Evolutionary conservation across 1,140 invertebrate species (phyloP).

Genomic region (Drosophila ercepeae): DNA sequence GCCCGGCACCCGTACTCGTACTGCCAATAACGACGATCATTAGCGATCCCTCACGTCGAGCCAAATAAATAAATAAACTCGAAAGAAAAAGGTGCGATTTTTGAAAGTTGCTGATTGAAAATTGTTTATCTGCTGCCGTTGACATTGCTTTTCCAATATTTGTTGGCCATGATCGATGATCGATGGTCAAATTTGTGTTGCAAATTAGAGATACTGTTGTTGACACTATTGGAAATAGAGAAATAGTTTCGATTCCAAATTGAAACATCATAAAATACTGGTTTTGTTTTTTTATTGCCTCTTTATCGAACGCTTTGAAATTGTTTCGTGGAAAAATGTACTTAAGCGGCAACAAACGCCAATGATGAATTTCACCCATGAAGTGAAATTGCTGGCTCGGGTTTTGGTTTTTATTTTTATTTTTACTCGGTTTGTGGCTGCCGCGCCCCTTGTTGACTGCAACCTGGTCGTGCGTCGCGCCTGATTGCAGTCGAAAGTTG

Average conservation of each 20-base stretch:
- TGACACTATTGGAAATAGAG: neutral
- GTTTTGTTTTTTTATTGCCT: too few species aligned
- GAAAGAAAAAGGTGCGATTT: constrained; percentile 64
- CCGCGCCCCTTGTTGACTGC: constrained; percentile 28
- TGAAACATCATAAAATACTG: neutral
- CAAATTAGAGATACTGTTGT: neutral
- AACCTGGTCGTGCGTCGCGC: constrained; percentile 40
- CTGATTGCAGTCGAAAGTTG: constrained; percentile 57
- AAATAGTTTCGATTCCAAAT: neutral
- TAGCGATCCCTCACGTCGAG: constrained; percentile 35
- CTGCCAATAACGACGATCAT: constrained; percentile 44
- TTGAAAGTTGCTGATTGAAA: constrained; percentile 53
- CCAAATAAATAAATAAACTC: constrained; percentile 40
- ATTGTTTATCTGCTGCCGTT: constrained; percentile 26
- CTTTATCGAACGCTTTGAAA: neutral
- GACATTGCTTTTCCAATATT: constrained; percentile 38
- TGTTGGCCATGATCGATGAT: constrained; percentile 44
- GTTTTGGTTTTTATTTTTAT: constrained; percentile 17
- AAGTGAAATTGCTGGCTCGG: constrained; percentile 65
- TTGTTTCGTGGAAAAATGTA: constrained; percentile 19
- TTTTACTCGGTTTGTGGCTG: constrained; percentile 24
- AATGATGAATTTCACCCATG: constrained; percentile 65
- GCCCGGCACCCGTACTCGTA: constrained; percentile 21
- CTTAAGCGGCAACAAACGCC: constrained; percentile 42
- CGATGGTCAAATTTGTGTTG: constrained; percentile 25